Percentiles rank a stretch among this genome's conserved stretches.
phyloP scores from a whole-genome alignment of 2,113 vertebrate species.

The Desmodus rotundus region DNA sequence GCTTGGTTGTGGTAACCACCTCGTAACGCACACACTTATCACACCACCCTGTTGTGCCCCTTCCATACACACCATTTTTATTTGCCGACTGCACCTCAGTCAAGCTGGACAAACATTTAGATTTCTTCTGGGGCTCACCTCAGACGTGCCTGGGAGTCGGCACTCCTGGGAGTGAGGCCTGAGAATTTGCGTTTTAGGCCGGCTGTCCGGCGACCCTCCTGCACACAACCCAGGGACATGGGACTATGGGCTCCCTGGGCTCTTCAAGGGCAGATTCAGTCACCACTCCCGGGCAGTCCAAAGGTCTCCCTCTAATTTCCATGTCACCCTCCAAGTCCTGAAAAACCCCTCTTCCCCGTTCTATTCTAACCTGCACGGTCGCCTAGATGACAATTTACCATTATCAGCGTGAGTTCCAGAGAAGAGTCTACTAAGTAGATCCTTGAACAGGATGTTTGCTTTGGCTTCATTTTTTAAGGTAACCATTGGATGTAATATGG shows the following conservation, averaged over 20 bases:
- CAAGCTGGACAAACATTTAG: not conserved
- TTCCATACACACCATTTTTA: not conserved
- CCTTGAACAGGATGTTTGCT: not conserved
- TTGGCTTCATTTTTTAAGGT: too few relatives aligned
- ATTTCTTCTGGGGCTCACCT: not conserved
- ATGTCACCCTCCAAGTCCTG: not conserved
- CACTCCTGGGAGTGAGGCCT: accelerated
- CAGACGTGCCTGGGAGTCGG: not conserved
- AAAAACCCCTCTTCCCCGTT: not conserved
- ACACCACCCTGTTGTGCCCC: not conserved
- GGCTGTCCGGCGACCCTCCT: not conserved
- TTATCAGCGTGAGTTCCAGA: not conserved
- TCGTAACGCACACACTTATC: not conserved
- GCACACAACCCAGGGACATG: not conserved
- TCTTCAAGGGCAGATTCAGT: not conserved
- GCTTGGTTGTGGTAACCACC: not conserved
- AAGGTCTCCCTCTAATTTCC: not conserved
- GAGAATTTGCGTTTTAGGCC: not conserved
- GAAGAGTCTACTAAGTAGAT: not conserved
- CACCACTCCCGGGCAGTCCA: not conserved
- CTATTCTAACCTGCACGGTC: not conserved
- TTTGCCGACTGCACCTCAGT: not conserved
- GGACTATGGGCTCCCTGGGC: not conserved
- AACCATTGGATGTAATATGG: not conserved
- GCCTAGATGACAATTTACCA: not conserved